A percentile compares a stretch with the other conserved stretches of the same genome.
Conservation (phyloP, 2,888 invertebrate species). For the Coleophora deauratella region DNA sequence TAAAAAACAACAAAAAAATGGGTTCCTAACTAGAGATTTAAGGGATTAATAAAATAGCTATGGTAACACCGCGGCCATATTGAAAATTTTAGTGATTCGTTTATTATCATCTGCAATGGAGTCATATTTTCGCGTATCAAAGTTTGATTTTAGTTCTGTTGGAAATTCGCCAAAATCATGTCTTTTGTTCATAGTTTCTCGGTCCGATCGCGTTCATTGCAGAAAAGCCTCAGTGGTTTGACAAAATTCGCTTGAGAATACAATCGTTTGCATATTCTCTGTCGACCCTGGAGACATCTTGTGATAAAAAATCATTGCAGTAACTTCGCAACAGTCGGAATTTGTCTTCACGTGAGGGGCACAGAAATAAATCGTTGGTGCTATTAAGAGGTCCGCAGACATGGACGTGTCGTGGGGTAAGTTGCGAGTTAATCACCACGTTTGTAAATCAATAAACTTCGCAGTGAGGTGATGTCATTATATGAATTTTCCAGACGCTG, state of each 20-base stretch:
- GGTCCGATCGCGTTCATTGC: conserved; percentile 59
- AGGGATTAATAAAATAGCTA: not conserved
- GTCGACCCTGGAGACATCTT: conserved; percentile 73
- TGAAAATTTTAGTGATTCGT: conserved; percentile 55
- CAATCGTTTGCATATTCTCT: conserved; percentile 52
- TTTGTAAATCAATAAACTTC: conserved; percentile 24
- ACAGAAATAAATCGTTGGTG: conserved; percentile 52
- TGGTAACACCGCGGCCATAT: conserved; percentile 54
- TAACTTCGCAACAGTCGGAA: conserved; percentile 46
- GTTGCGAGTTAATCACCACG: conserved; percentile 22
- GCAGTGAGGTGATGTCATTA: conserved; percentile 31
- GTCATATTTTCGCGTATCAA: conserved; percentile 68
- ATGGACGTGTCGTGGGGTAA: conserved; percentile 85
- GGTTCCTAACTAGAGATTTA: no score
- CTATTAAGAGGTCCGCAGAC: conserved; percentile 47
- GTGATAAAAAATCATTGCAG: conserved; percentile 61
- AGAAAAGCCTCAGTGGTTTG: conserved; percentile 68
- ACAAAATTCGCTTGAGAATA: conserved; percentile 60
- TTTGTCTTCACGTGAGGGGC: conserved; percentile 62
- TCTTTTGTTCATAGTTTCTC: conserved; percentile 62
- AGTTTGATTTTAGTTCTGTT: conserved; percentile 62
- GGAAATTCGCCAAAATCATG: conserved; percentile 69
- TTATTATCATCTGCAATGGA: conserved; percentile 72
- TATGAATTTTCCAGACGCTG: conserved; percentile 76
- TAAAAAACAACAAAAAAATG: no score